Evolutionary conservation across 2,113 vertebrate genomes (phyloP), one percentile per base, ranked within the genome.

Genomic region (Salvelinus sp.): DNA sequence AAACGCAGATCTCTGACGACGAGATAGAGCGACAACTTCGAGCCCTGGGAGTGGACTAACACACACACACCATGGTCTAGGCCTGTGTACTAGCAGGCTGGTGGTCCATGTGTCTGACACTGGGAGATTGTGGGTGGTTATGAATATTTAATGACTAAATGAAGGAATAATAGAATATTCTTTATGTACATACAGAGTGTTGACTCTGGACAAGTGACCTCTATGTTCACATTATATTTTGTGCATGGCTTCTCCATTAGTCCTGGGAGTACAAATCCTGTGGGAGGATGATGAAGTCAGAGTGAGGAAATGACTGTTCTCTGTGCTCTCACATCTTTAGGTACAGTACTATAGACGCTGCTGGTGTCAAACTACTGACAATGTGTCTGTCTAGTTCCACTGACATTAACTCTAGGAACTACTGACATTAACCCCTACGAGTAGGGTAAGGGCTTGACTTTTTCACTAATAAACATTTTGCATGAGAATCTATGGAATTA

Each of bases 21-120:
- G 98, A 99, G 90, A 99, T 99, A 38, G 98, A 99, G 90, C 92
- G 96, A 75, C 97, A 99, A 85, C 96, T 99, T 72, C 95, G 96
- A 89, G 97, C 97, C 47, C 86, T 99, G 86, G 97, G 96, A 80
- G 95, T 99, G 79, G 96, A 98, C 92, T 99, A 96, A 91, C 60
- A 28, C 47, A 65, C 47, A 65, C 69, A 80, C 28, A 70, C 66
- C 38, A 14, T 9, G 38, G 4, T 1, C 4, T 28, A 12, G 18
- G 6, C 63, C 23, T 66, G 12, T 64, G 62, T 30, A 28, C 65
- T 22, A 38, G 65, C 18, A 38, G 16, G 6, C 65, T 33, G 14
- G 18, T n/a, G 20, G 65, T 22, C 58, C 58, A 62, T 60, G 65
- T 16, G 65, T 30, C 65, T 33, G 13, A 0, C 28, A 67, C 13